Conservation (phyloP, 2,113 vertebrate genomes). For the Melanerpes aurifrons region DNA sequence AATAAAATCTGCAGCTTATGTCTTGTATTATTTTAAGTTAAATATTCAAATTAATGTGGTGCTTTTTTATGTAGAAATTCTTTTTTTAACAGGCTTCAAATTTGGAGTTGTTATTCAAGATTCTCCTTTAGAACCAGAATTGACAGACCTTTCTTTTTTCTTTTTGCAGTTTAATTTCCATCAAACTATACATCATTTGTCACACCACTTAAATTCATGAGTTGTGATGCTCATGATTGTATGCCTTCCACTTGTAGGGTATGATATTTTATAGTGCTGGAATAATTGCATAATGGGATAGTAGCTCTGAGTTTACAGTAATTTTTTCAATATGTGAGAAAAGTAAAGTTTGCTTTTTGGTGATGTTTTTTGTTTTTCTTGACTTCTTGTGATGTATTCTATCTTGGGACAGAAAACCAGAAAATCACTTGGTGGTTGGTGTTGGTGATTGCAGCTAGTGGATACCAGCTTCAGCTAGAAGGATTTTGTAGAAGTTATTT, state of each 20-base stretch:
- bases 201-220: background rate
- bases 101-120: background rate
- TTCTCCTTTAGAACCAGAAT: background rate
- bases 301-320: background rate
- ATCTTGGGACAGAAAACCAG: background rate
- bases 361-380: accelerated
- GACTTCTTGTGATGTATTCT: background rate
- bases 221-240: background rate
- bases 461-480: background rate
- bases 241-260: background rate
- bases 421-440: background rate
- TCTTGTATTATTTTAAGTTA: background rate
- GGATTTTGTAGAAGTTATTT: background rate
- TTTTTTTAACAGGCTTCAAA: background rate
- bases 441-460: background rate
- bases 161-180: background rate
- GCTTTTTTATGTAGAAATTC: background rate
- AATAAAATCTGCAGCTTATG: background rate
- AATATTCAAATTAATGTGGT: background rate
- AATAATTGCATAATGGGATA: background rate
- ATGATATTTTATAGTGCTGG: background rate
- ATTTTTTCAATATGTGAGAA: background rate
- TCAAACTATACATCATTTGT: background rate
- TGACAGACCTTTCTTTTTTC: background rate
- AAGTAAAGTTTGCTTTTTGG: background rate